These are phyloP conservation scores for Conops quadrifasciatus DNA, from an alignment of 2,888 invertebrate genomes.

Conservation along the genomic window DNA sequence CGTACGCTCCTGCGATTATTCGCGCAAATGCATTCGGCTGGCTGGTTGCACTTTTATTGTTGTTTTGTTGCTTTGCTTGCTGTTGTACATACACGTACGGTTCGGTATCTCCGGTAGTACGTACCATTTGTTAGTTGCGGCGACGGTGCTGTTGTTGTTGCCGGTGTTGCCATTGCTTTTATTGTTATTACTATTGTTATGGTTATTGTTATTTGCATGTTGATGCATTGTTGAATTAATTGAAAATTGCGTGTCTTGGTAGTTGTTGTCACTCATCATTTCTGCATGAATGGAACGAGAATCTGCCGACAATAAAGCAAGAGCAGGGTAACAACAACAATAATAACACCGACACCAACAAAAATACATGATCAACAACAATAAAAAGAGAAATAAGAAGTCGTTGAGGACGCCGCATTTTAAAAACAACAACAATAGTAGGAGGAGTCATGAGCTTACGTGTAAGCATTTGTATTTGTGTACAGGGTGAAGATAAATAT, in stretches of 20 bases:
- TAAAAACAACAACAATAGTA: no score
- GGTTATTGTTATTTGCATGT: constrained; percentile 31
- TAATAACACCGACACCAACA: constrained; percentile 3
- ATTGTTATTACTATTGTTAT: constrained; percentile 25
- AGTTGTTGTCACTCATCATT: constrained; percentile 24
- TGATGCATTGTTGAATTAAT: constrained; percentile 37
- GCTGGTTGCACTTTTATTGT: constrained; percentile 3
- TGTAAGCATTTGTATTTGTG: no score
- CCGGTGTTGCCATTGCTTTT: constrained; percentile 12
- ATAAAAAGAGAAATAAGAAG: no score
- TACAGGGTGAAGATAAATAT: no score
- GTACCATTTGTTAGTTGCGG: not conserved
- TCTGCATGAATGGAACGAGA: not conserved
- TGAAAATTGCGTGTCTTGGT: constrained; percentile 28
- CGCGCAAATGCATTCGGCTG: not conserved
- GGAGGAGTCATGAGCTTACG: no score
- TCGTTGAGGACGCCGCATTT: no score
- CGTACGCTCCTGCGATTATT: constrained; percentile 37
- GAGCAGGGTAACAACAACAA: not conserved
- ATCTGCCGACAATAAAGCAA: not conserved
- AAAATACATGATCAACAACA: no score
- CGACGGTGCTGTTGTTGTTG: constrained; percentile 1
- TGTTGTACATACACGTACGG: not conserved
- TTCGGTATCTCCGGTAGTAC: not conserved
- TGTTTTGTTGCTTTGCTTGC: not conserved